Conservation (phyloP, 2,888 invertebrate species). For the Eristalinus sepulchralis region DNA sequence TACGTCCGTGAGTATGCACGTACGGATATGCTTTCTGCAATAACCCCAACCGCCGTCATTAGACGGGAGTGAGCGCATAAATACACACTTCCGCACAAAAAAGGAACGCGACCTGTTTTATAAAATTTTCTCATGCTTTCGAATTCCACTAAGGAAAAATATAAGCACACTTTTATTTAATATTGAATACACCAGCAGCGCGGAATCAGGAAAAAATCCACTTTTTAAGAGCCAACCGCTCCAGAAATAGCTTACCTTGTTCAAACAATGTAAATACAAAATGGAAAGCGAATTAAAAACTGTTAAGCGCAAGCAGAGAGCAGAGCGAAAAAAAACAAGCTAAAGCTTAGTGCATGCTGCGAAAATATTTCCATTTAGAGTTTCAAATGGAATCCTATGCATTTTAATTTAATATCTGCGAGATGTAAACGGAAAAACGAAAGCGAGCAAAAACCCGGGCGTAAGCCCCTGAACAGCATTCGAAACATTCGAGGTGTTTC, state of each 20-base stretch:
- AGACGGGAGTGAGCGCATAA: not conserved
- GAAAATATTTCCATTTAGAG: constrained; percentile 60
- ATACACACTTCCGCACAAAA: not conserved
- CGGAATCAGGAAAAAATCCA: not conserved
- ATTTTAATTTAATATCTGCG: constrained; percentile 30
- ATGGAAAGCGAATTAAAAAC: constrained; percentile 68
- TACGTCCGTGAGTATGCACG: not conserved
- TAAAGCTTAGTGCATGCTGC: constrained; percentile 49
- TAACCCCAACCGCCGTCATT: not conserved
- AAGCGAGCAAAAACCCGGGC: constrained; percentile 20
- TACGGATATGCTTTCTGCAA: not conserved
- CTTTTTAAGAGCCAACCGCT: not conserved
- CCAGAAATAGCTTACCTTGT: constrained; percentile 8
- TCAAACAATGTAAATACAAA: constrained; percentile 47
- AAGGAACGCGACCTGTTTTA: not conserved
- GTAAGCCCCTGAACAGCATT: constrained; percentile 39
- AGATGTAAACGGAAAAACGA: constrained; percentile 6
- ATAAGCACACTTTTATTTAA: constrained; percentile 40
- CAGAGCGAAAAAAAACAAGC: constrained; percentile 4
- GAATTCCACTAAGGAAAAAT: not conserved
- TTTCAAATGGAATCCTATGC: constrained; percentile 43
- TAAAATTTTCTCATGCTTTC: not conserved
- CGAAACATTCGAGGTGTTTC: constrained; percentile 60
- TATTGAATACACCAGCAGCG: not conserved
- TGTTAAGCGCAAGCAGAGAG: constrained; percentile 37